Evolutionary conservation across 2,888 invertebrate genomes (phyloP), one percentile per base, ranked within the genome.

Genomic region (Xestoiulus laeticollis): DNA sequence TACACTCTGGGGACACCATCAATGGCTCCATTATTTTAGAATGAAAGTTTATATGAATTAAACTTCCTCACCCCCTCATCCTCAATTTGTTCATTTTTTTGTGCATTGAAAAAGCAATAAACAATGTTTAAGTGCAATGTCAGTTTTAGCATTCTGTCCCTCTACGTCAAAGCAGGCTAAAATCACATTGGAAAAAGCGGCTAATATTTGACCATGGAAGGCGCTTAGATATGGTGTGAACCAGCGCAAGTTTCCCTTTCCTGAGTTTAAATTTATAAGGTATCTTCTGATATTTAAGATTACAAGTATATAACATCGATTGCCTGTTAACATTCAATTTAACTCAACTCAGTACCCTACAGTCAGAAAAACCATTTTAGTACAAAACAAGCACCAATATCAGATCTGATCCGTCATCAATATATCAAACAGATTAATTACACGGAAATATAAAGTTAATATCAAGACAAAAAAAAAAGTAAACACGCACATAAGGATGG

Each of bases 31-130:
- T 78, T 78, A 78, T 78, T 78, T 78, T 26, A 78, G 78, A 78
- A 78, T 78, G 78, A 78, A 26, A 78, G 30, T 78, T 78, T 78
- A 78, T 78, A 78, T 78, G 30, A 78, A 78, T 78, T 78, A 78
- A 78, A 78, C 78, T 78, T 78, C 78, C 78, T 78, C 78, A 78
- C 78, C 78, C 78, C 16, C 78, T 78, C 78, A 78, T 78, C 78
- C 78, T 78, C 78, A 78, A 78, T 78, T 78, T 78, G 78, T 32
- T 78, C 26, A 78, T 78, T 78, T 68, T 38, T 78, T 78, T 78
- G 78, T 78, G 78, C 78, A 26, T 30, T 78, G 78, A 78, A 78
- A 78, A 78, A 32, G 78, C 30, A 78, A 78, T 78, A 78, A 78
- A 78, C 78, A 78, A 78, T 78, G 78, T 32, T 78, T 78, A 78